Conservation (phyloP, 2,888 invertebrate genomes). For the Seira sanloemensis region DNA sequence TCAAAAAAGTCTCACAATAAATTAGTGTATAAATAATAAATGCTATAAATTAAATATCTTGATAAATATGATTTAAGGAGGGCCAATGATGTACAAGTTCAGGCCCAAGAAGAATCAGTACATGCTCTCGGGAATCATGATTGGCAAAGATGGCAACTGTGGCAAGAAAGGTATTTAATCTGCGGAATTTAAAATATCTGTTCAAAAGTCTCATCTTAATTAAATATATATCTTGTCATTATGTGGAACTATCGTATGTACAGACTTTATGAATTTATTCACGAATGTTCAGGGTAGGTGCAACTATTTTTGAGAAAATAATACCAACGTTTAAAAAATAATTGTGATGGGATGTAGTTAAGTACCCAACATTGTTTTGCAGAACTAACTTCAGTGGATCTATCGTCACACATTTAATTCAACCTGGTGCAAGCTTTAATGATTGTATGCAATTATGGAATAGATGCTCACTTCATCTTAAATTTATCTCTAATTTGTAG, state of each 20-base stretch:
- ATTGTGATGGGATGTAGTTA: too few relatives aligned
- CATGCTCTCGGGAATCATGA: not conserved
- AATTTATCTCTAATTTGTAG: too few relatives aligned
- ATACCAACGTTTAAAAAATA: too few relatives aligned
- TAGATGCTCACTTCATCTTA: too few relatives aligned
- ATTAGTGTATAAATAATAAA: too few relatives aligned
- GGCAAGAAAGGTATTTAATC: not conserved
- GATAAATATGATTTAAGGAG: not conserved
- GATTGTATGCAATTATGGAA: too few relatives aligned
- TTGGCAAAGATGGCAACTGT: not conserved
- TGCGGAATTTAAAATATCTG: too few relatives aligned
- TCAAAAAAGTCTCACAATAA: too few relatives aligned
- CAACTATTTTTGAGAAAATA: too few relatives aligned
- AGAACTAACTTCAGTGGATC: not conserved
- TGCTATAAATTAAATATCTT: too few relatives aligned
- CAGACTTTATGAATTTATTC: not conserved
- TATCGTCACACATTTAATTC: not conserved
- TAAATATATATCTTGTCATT: too few relatives aligned
- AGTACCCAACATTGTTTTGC: not conserved
- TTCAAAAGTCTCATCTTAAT: too few relatives aligned
- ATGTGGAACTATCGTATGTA: not conserved
- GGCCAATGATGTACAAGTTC: not conserved
- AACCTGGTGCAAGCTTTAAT: not conserved
- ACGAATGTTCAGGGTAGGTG: not conserved
- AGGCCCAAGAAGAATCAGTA: not conserved